phyloP scores from a whole-genome alignment of 2,797 vertebrate species.

The Typhlichthys eigenmanni region DNA sequence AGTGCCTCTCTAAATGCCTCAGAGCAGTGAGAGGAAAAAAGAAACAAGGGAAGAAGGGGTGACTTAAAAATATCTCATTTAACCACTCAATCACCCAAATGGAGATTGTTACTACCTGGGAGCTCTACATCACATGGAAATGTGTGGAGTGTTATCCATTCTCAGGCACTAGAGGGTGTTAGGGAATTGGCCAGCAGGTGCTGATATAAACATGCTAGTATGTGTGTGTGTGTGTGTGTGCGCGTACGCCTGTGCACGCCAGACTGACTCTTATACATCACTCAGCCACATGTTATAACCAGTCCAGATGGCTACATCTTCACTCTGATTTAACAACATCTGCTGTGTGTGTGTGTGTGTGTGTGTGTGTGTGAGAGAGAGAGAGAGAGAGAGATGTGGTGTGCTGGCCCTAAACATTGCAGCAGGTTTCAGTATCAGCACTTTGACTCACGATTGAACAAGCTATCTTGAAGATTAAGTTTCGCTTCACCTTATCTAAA shows the following conservation, averaged over 20 bases:
- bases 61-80: slow-evolving; percentile 48
- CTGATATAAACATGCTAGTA: slow-evolving; percentile 31
- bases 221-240: background rate
- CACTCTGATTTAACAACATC: slow-evolving; percentile 51
- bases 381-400: slow-evolving; percentile 15
- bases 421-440: slow-evolving; percentile 10
- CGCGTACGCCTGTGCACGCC: slow-evolving; percentile 4
- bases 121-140: slow-evolving; percentile 41
- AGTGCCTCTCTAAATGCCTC: slow-evolving; percentile 39
- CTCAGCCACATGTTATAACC: slow-evolving; percentile 32
- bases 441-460: slow-evolving; percentile 12
- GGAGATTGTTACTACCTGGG: slow-evolving; percentile 60
- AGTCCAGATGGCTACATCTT: slow-evolving; percentile 40
- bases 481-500: background rate
- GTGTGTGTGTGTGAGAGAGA: too few species aligned
- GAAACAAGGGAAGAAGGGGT: too few species aligned
- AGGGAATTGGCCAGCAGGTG: slow-evolving; percentile 63
- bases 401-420: slow-evolving; percentile 26
- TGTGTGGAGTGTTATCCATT: slow-evolving; percentile 39
- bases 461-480: background rate
- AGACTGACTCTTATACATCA: slow-evolving; percentile 23
- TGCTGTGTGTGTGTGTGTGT: slow-evolving; percentile 32
- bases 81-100: slow-evolving; percentile 62
- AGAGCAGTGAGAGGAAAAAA: slow-evolving; percentile 19
- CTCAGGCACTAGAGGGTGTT: slow-evolving; percentile 52